These are phyloP conservation scores for Pomatostomus ruficeps DNA, from an alignment of 2,113 vertebrate genomes.

Conservation along the genomic window DNA sequence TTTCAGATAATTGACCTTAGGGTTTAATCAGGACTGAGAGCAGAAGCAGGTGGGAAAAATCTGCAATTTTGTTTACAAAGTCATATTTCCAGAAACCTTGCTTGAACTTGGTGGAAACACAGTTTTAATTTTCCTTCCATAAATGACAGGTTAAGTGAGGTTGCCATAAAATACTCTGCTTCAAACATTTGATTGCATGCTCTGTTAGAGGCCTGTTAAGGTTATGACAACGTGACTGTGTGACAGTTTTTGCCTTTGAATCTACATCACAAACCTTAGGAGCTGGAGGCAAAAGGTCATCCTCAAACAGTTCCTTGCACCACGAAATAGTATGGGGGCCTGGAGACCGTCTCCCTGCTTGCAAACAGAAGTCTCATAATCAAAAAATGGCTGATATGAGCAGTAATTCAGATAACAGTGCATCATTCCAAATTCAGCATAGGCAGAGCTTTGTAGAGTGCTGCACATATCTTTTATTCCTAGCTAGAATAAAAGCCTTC, in stretches of 20 bases:
- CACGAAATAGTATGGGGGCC: no score
- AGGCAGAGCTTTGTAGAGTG: not conserved
- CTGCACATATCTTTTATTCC: no score
- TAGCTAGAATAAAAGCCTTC: no score
- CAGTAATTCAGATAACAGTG: not conserved
- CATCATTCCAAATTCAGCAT: not conserved
- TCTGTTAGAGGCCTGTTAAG: not conserved
- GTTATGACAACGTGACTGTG: not conserved
- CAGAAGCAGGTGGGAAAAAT: slow-evolving; percentile 6
- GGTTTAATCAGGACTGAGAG: not conserved
- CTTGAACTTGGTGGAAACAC: slow-evolving; percentile 39
- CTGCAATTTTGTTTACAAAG: slow-evolving; percentile 44
- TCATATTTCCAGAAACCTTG: not conserved
- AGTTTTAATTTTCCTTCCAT: slow-evolving; percentile 23
- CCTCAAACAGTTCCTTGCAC: not conserved
- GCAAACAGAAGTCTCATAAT: not conserved
- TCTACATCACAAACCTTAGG: not conserved
- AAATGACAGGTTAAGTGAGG: not conserved
- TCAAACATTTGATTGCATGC: not conserved
- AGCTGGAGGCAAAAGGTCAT: not conserved
- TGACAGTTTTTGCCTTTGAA: not conserved
- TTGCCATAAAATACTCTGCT: not conserved
- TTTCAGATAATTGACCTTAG: slow-evolving; percentile 1
- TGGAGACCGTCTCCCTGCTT: not conserved
- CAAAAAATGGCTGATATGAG: not conserved